phyloP scores from a whole-genome alignment of 2,888 invertebrate species.

The Ramazzottius varieornatus region DNA sequence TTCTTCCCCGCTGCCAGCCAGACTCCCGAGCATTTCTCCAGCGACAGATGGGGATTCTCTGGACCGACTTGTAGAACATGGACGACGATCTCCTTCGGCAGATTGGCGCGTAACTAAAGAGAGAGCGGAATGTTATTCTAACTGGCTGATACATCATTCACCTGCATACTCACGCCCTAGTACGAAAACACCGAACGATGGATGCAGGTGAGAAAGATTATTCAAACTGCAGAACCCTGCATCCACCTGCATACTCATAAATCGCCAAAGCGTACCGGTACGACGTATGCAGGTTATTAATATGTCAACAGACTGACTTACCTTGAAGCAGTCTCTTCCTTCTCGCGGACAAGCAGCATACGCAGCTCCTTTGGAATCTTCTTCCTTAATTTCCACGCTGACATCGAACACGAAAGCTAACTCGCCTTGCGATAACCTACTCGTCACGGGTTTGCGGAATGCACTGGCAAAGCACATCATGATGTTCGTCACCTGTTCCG shows the following conservation, averaged over 20 bases:
- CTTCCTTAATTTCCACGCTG: slow-evolving; percentile 71
- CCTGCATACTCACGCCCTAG: too few relatives aligned
- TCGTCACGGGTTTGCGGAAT: slow-evolving; percentile 50
- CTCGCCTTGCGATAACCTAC: slow-evolving; percentile 13
- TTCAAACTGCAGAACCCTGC: not conserved
- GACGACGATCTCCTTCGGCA: not conserved
- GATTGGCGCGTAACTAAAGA: not conserved
- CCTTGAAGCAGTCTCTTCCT: slow-evolving; percentile 46
- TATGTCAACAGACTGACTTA: too few relatives aligned
- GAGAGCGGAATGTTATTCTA: not conserved
- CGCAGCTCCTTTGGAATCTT: slow-evolving; percentile 56
- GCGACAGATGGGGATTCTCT: not conserved
- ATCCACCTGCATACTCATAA: not conserved
- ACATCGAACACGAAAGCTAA: slow-evolving; percentile 60
- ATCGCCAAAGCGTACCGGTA: too few relatives aligned
- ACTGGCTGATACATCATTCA: not conserved
- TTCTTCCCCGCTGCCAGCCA: not conserved
- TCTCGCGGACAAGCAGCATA: slow-evolving; percentile 63
- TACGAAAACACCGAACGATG: too few relatives aligned
- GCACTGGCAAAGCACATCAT: slow-evolving; percentile 64
- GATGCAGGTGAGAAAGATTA: not conserved
- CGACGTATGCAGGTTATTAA: too few relatives aligned
- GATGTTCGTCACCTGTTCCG: slow-evolving; percentile 37
- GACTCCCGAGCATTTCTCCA: not conserved
- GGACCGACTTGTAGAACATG: not conserved